A percentile compares a stretch with the other conserved stretches of the same genome.
Conservation (phyloP, 2,113 vertebrate species). For the Blennius ocellaris region DNA sequence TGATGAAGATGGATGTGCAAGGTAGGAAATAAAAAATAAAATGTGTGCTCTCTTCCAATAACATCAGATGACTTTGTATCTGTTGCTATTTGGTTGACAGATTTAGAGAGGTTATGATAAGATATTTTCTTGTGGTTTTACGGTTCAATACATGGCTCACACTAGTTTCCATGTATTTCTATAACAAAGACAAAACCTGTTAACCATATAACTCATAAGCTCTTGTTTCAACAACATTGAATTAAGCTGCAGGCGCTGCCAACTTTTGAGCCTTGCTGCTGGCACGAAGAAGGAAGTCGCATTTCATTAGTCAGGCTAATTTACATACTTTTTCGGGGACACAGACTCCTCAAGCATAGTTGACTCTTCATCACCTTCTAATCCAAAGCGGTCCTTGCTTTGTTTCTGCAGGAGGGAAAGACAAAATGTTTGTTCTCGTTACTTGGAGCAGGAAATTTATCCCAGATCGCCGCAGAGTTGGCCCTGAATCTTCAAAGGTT, state of each 20-base stretch:
- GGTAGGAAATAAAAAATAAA: slow-evolving; percentile 52
- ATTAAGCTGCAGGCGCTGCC: not conserved
- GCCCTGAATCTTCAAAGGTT: not conserved
- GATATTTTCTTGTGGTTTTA: too few species aligned
- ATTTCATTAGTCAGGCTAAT: not conserved
- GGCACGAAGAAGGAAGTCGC: not conserved
- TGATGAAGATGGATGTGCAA: slow-evolving; percentile 49
- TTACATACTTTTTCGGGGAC: slow-evolving; percentile 94
- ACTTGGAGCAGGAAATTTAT: not conserved
- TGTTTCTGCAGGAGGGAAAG: slow-evolving; percentile 88
- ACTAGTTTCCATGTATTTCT: too few species aligned
- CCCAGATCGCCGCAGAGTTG: not conserved
- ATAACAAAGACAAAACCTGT: too few species aligned
- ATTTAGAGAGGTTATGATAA: too few species aligned
- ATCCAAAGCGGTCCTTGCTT: slow-evolving; percentile 98
- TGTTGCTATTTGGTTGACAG: not conserved
- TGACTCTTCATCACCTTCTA: slow-evolving; percentile 98
- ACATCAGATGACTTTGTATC: slow-evolving; percentile 23
- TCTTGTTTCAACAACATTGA: not conserved
- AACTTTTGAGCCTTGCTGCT: not conserved
- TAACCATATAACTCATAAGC: too few species aligned
- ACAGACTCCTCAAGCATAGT: slow-evolving; percentile 99
- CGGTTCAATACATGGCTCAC: too few species aligned
- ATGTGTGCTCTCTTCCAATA: slow-evolving; percentile 33
- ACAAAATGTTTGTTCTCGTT: not conserved